Conservation (phyloP, 2,113 vertebrate genomes). For the Connochaetes taurinus region DNA sequence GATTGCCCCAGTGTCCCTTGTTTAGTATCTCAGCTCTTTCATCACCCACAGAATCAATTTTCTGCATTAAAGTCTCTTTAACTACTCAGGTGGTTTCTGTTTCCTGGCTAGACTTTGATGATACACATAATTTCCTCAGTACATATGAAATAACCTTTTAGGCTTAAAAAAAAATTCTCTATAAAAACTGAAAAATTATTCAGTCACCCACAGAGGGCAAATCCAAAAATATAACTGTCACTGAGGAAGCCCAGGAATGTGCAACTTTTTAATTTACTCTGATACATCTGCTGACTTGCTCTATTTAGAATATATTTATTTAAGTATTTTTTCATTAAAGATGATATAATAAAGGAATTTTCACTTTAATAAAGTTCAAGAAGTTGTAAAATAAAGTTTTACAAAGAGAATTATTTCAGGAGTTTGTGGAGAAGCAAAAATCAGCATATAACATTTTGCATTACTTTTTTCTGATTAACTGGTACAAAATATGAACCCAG, state of each 20-base stretch:
- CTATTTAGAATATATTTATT: not conserved
- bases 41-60: not conserved
- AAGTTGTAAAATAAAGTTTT: not conserved
- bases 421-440: not conserved
- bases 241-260: not conserved
- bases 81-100: not conserved
- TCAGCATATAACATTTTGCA: not conserved
- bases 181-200: slow-evolving; percentile 1
- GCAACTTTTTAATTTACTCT: not conserved
- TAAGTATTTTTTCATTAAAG: not conserved
- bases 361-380: not conserved
- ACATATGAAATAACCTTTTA: slow-evolving; percentile 17
- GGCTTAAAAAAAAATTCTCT: not conserved
- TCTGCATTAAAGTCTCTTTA: not conserved
- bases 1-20: not conserved
- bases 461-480: not conserved
- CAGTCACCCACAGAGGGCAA: not conserved
- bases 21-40: not conserved
- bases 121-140: not conserved
- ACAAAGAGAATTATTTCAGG: slow-evolving; percentile 4
- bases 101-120: not conserved
- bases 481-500: not conserved
- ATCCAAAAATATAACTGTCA: not conserved
- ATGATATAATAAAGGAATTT: not conserved
- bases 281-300: not conserved